Conservation (phyloP, 1,140 invertebrate species). For the Ips typographus region DNA sequence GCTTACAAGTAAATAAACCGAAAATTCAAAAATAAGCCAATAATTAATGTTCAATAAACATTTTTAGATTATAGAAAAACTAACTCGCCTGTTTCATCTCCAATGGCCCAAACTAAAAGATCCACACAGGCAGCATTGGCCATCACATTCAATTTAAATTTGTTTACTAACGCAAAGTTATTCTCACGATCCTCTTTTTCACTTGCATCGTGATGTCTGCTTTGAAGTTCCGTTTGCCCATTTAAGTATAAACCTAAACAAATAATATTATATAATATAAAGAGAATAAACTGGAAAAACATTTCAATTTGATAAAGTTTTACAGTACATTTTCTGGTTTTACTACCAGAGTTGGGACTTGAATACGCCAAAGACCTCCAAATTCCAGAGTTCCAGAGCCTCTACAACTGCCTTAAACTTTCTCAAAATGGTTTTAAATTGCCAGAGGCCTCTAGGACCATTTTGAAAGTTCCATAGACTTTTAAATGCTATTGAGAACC, state of each 20-base stretch:
- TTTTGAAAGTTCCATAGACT: no score
- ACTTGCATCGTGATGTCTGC: conserved; percentile 76
- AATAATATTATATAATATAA: neutral
- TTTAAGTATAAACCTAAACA: conserved; percentile 82
- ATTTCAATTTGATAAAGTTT: no score
- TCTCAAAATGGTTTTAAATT: no score
- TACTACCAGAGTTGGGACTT: no score
- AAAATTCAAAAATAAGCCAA: neutral
- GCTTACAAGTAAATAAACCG: neutral
- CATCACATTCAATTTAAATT: conserved; percentile 94
- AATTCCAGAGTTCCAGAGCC: neutral
- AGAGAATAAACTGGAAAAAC: no score
- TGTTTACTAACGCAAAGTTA: conserved; percentile 78
- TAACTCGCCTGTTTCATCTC: conserved; percentile 87
- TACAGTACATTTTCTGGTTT: no score
- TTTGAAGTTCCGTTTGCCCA: conserved; percentile 90
- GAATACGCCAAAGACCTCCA: no score
- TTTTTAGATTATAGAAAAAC: neutral
- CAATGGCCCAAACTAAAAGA: conserved; percentile 95
- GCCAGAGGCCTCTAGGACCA: no score
- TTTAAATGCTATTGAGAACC: no score
- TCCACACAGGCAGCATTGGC: conserved; percentile 97
- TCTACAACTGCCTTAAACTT: no score
- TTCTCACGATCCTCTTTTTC: conserved; percentile 79
- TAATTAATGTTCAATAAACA: neutral